These are phyloP conservation scores for Synanthedon tipuliformis DNA, from an alignment of 2,888 invertebrate genomes.

Conservation along the genomic window DNA sequence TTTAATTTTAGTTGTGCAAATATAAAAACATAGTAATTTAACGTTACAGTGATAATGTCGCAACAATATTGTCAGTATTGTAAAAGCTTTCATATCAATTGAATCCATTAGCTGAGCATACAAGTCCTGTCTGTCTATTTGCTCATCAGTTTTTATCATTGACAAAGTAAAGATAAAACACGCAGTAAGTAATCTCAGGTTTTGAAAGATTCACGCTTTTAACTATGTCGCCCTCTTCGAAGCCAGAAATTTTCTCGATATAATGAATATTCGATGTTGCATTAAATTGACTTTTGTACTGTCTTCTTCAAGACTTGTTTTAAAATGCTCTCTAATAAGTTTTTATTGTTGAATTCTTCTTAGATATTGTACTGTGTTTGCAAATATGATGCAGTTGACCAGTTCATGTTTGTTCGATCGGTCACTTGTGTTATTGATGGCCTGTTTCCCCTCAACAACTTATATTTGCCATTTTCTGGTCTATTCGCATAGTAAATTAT, in stretches of 20 bases:
- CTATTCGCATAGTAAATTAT: neutral
- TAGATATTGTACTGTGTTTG: neutral
- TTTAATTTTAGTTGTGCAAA: constrained; percentile 10
- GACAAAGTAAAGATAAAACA: neutral
- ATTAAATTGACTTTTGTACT: too few species aligned
- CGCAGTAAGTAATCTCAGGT: neutral
- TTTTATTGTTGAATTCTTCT: too few species aligned
- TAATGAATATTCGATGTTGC: too few species aligned
- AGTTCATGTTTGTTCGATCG: constrained; percentile 65
- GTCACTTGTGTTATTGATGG: constrained; percentile 66
- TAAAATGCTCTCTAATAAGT: too few species aligned
- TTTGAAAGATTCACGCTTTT: too few species aligned
- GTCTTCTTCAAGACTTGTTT: too few species aligned
- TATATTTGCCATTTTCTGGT: constrained; percentile 19
- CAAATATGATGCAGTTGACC: constrained; percentile 15
- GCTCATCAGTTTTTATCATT: constrained; percentile 70
- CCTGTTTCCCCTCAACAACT: constrained; percentile 41
- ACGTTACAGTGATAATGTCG: constrained; percentile 44
- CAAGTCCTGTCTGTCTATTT: constrained; percentile 65
- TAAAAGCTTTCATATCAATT: constrained; percentile 71
- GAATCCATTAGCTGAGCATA: constrained; percentile 70
- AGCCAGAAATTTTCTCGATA: too few species aligned
- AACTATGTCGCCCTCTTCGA: too few species aligned
- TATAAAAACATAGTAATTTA: constrained; percentile 33
- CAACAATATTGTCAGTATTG: constrained; percentile 48